These are phyloP conservation scores for Apodemus speciosus DNA, from an alignment of 2,113 vertebrate genomes.

Conservation along the genomic window DNA sequence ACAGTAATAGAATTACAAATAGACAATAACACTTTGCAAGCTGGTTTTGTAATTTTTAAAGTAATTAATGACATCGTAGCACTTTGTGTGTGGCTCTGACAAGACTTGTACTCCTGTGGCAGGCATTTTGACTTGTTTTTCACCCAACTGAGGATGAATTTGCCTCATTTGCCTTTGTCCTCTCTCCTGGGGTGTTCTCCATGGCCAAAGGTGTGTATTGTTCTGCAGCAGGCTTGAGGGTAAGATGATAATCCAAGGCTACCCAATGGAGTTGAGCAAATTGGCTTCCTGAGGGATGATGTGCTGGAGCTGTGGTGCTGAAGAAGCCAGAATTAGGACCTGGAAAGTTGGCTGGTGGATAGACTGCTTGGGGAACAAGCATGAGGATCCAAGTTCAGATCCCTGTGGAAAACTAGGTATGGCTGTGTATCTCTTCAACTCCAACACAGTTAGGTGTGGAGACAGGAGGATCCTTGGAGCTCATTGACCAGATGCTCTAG, in stretches of 20 bases:
- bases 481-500: background rate
- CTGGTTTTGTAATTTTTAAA: background rate
- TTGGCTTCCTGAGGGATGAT: background rate
- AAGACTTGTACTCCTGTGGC: background rate
- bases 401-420: background rate
- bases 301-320: background rate
- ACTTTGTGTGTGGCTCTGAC: background rate
- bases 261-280: background rate
- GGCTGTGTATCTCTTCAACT: background rate
- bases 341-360: background rate
- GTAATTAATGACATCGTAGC: background rate
- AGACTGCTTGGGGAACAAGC: background rate
- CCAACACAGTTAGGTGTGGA: no score
- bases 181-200: background rate
- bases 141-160: background rate
- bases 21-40: slow-evolving; percentile 2
- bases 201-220: slow-evolving; percentile 16
- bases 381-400: background rate
- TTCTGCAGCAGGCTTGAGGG: background rate
- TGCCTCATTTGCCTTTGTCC: background rate
- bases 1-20: slow-evolving; percentile 19
- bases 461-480: background rate
- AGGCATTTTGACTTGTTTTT: background rate
- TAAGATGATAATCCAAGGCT: background rate
- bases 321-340: background rate